Percentiles rank a stretch among this genome's conserved stretches.
phyloP scores from a whole-genome alignment of 2,888 invertebrate genomes.

The Platycheirus rosarum region DNA sequence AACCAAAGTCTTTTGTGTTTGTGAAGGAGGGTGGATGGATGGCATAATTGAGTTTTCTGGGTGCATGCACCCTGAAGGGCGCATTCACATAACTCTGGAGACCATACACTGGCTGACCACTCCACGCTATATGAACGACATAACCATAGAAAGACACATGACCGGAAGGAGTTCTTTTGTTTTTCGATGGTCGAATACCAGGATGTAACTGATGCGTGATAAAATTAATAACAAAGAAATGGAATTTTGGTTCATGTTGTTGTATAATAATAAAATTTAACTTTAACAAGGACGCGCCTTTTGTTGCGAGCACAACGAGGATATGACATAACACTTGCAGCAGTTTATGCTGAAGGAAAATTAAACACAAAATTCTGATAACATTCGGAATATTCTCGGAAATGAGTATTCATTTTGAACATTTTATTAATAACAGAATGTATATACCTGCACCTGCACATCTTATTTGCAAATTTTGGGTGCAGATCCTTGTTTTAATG shows the following conservation, averaged over 20 bases:
- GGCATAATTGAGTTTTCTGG: constrained; percentile 70
- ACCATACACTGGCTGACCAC: neutral
- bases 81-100: constrained; percentile 21
- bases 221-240: constrained; percentile 66
- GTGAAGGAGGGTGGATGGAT: constrained; percentile 54
- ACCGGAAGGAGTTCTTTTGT: constrained; percentile 62
- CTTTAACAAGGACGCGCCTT: constrained; percentile 24
- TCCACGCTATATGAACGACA: constrained; percentile 1
- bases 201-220: constrained; percentile 71
- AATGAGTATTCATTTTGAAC: no score
- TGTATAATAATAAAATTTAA: constrained; percentile 36
- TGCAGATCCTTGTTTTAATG: no score
- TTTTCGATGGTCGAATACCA: constrained; percentile 64
- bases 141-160: constrained; percentile 31
- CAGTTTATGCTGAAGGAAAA: no score
- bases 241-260: constrained; percentile 55
- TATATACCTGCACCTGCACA: no score
- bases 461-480: no score
- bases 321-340: no score
- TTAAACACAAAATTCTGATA: no score
- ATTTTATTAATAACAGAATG: no score
- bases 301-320: no score
- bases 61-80: constrained; percentile 60
- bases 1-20: constrained; percentile 48
- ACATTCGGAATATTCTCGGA: no score